Evolutionary conservation across 2,797 vertebrate species (phyloP).

Genomic region (Glyptemys insculpta): DNA sequence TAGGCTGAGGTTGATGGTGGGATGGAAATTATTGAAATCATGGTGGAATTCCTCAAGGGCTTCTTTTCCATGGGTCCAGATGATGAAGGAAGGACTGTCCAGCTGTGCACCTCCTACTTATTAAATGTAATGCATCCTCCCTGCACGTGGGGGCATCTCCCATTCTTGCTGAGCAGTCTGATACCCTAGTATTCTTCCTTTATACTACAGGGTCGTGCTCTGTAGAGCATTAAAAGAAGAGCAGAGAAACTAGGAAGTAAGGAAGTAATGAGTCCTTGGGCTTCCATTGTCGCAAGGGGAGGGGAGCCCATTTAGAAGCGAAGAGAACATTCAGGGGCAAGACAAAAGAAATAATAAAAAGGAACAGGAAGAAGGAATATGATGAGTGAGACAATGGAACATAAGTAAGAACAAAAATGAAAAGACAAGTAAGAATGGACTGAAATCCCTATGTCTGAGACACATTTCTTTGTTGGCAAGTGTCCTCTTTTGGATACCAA

Average conservation of each 20-base stretch:
- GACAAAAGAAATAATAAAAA: not conserved
- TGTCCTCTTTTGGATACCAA: not conserved
- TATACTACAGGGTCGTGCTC: not conserved
- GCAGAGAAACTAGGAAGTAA: accelerated
- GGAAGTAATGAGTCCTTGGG: not conserved
- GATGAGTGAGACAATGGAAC: not conserved
- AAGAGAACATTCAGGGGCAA: not conserved
- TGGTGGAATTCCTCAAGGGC: too few species aligned
- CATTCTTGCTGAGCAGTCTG: not conserved
- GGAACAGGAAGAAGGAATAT: not conserved
- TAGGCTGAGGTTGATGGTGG: too few species aligned
- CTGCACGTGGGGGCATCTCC: not conserved
- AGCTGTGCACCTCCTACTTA: not conserved
- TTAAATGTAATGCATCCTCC: not conserved
- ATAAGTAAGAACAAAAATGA: not conserved
- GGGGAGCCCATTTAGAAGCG: not conserved
- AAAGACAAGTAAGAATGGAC: accelerated
- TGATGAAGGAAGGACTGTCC: not conserved
- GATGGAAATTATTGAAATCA: too few species aligned
- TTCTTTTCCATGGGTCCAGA: too few species aligned
- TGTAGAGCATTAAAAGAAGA: not conserved
- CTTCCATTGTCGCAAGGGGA: not conserved
- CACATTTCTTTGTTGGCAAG: not conserved
- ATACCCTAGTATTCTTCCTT: not conserved
- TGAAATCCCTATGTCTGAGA: not conserved